Evolutionary conservation across 2,888 invertebrate species (phyloP), one percentile per base, ranked within the genome.

Genomic region (Cylloceria caligata): DNA sequence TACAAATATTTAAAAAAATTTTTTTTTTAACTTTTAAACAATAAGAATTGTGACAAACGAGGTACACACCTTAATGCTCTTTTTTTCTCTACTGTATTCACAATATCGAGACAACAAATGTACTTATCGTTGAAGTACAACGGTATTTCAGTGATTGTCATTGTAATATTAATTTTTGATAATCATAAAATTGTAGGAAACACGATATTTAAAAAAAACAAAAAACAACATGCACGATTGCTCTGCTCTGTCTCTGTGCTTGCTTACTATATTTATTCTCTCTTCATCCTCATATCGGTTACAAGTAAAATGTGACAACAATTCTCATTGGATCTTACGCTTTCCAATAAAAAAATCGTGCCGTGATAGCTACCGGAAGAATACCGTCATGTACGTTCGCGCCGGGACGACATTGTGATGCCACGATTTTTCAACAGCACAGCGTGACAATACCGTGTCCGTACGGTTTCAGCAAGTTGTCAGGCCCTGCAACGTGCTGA

Each of bases 191-290:
- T 34, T 27, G 30, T 57, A 72, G 71, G 57, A 42, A 55, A 78
- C 71, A 71, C 78, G 49, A 39, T 42, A 39, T 62, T 19, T 19
- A 47, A 57, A 55, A 62, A 45, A 68, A 57, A 55, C 16, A 47
- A 57, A 55, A 62, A 45, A 68, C 65, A 55, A 47, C 11, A 76
- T 64, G 67, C 83, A 76, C 62, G n/a, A 52, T 62, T 67, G 81
- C 83, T 83, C 68, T 76, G 82, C 57, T 19, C 86, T 88, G 85
- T 87, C 85, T 87, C 81, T 88, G 84, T 89, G 86, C 87, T 85
- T 86, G 88, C 88, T 88, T 88, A 86, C n/a, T n/a, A 79, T 76
- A 74, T 86, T 81, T 83, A 83, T 84, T 86, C 81, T 84, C 27
- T 71, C 64, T 75, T 34, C 27, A 72, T 69, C 49, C 27, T 27